Percentiles rank a stretch among this genome's conserved stretches.
Evolutionary conservation across 2,113 vertebrate species (phyloP).

Genomic region (Psilopogon haemacephalus): DNA sequence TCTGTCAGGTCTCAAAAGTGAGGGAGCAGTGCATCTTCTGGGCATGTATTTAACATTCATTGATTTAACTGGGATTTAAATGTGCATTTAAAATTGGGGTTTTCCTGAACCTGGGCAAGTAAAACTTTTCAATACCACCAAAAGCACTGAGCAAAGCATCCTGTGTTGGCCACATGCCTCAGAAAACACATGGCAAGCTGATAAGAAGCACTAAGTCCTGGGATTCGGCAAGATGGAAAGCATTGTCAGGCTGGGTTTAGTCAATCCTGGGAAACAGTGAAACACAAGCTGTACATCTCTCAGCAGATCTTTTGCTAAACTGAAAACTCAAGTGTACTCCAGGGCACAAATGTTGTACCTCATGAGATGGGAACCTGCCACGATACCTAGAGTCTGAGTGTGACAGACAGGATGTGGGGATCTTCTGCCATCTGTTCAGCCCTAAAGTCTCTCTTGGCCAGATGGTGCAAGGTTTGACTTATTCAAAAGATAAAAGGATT

Average conservation of each 20-base stretch:
- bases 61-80: background rate
- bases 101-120: background rate
- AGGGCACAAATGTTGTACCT: fast-evolving
- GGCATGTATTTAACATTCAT: background rate
- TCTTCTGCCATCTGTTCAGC: background rate
- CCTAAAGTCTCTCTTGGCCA: background rate
- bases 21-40: background rate
- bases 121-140: background rate
- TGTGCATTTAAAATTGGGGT: background rate
- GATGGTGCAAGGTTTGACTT: background rate
- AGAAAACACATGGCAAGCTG: background rate
- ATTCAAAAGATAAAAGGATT: background rate
- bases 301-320: background rate
- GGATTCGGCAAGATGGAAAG: background rate
- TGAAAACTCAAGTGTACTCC: background rate
- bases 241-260: background rate
- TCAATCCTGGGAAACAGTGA: background rate
- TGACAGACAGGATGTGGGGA: background rate
- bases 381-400: fast-evolving
- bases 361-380: background rate
- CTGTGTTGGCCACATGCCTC: fast-evolving
- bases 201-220: background rate
- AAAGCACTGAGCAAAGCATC: background rate
- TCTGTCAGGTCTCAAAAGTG: background rate
- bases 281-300: background rate